phyloP scores from a whole-genome alignment of 2,797 vertebrate species.

The Urophycis tenuis region DNA sequence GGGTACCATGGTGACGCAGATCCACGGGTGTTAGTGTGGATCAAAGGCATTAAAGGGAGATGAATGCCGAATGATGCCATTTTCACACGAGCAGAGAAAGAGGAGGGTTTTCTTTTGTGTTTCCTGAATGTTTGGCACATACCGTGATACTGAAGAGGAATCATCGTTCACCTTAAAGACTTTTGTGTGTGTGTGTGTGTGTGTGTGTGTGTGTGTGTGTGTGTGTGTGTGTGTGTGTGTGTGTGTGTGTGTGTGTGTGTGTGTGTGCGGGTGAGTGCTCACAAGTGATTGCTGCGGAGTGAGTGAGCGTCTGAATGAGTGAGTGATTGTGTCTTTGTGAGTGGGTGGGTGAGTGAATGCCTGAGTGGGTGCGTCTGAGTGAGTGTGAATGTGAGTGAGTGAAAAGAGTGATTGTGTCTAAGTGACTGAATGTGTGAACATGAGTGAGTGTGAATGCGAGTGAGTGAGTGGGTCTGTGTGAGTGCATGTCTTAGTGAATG shows the following conservation, averaged over 20 bases:
- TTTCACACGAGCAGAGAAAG: not conserved
- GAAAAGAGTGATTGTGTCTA: no score
- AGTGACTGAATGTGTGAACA: no score
- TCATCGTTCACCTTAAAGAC: not conserved
- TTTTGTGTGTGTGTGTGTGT: not conserved
- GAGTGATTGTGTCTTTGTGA: not conserved
- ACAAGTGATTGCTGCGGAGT: no score
- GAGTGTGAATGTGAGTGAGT: not conserved
- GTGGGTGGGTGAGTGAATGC: not conserved
- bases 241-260: not conserved
- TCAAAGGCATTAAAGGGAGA: not conserved
- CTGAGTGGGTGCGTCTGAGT: no score
- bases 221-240: not conserved
- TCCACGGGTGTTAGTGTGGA: not conserved
- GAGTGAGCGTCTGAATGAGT: not conserved
- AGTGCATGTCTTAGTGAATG: not conserved
- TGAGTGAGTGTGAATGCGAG: no score
- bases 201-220: not conserved
- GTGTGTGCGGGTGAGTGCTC: no score
- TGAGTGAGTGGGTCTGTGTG: not conserved
- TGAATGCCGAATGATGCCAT: not conserved
- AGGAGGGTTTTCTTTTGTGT: not conserved
- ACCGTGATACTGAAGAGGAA: not conserved
- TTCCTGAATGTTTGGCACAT: not conserved
- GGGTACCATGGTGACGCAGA: no score